Base-by-base conservation (phyloP, 1,140 invertebrate species). In the Lepidotrigona ventralis region DNA sequence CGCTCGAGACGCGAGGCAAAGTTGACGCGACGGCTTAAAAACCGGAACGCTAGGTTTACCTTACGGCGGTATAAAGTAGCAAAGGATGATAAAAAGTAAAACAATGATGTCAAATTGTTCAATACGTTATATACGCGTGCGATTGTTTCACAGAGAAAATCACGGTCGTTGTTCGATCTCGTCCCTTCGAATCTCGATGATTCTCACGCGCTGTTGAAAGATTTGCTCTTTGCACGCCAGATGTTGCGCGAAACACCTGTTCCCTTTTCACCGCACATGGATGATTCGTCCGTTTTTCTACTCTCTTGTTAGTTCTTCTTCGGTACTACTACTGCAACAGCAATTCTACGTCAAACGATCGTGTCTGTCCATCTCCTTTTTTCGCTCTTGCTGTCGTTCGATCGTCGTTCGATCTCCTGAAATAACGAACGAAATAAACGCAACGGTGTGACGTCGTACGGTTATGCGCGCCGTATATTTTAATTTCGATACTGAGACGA, bases 401-500 rank as follows among this genome's bases (percentile, higher is more conserved):
- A 33, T 33, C 33, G 33, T 21, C 21, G 15, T 17, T 66, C 11
- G 12, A 15, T 14, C n/a, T 23, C 64, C 46, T 64, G 63, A 66
- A 77, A 77, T 33, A 60, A 39, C 23, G 33, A 29, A 15, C 19
- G 53, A 74, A 56, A 74, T 46, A n/a, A n/a, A n/a, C 51, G 26
- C 14, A 66, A 29, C 23, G 12, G 1, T n/a, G 23, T 33, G 33
- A 33, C 29, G 17, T n/a, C 39, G n/a, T 3, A 63, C 39, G 23
- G 23, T 12, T 33, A 12, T 63, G 21, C 21, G n/a, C n/a, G 68
- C 53, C 23, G 75, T 53, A 70, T 63, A 70, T 63, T 29, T 66
- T n/a, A n/a, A 46, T 33, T 68, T 29, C 12, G 56, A 26, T 46
- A 46, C 51, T n/a, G n/a, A 46, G 73, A 72, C 77, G 70, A 66